Percentiles rank a stretch among this genome's conserved stretches.
Conservation (phyloP, 2,888 invertebrate species). For the Temnothorax unifasciatus region DNA sequence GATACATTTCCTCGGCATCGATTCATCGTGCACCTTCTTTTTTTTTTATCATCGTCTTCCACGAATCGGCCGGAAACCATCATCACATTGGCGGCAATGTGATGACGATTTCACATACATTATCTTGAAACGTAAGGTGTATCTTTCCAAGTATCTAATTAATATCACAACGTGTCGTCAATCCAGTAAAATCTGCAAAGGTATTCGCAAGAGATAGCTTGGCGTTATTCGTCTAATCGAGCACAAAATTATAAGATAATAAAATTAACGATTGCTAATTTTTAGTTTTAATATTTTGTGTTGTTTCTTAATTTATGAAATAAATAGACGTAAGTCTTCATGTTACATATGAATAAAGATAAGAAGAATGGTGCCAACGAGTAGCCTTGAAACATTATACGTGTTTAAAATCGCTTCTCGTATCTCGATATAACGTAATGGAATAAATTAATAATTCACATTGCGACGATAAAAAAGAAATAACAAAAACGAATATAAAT, state of each 20-base stretch:
- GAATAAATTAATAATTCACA: background rate
- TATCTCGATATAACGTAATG: background rate
- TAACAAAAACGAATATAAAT: conserved; percentile 27
- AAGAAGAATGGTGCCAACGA: background rate
- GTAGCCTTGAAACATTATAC: background rate
- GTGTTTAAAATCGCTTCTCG: background rate
- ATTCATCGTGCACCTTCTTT: conserved; percentile 58
- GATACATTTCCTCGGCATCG: conserved; percentile 70
- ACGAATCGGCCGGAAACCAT: conserved; percentile 74
- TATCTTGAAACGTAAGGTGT: conserved; percentile 16
- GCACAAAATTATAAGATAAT: background rate
- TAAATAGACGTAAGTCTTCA: background rate
- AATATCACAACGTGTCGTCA: background rate
- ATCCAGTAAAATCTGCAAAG: background rate
- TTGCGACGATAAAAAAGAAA: background rate
- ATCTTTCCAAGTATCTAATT: conserved; percentile 32
- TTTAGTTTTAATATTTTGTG: background rate
- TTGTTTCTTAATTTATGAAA: background rate
- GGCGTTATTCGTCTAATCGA: background rate
- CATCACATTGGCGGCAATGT: conserved; percentile 65
- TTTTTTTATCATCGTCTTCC: conserved; percentile 68
- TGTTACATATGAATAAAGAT: background rate
- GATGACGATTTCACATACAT: background rate
- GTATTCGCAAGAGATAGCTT: background rate
- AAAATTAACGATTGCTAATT: background rate